These are phyloP conservation scores for Pelagia noctiluca DNA, from an alignment of 30 jellyfish, hydroid and myxozoan genomes.

Conservation along the genomic window DNA sequence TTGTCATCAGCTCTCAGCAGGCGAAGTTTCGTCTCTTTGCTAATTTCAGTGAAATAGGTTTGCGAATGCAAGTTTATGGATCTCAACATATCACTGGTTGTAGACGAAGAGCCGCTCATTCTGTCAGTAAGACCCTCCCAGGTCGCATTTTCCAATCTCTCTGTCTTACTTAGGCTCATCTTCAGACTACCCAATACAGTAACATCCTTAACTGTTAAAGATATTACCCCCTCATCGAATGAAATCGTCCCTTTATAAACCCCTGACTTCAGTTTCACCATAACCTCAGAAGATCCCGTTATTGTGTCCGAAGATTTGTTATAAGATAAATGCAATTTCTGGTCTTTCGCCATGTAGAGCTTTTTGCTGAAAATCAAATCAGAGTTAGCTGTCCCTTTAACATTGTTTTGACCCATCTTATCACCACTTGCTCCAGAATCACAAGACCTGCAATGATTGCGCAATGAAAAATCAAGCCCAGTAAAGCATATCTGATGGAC, in stretches of 20 bases:
- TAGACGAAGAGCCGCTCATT: not conserved
- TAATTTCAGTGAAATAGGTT: not conserved
- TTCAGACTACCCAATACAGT: not conserved
- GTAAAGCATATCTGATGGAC: slow-evolving; percentile 36
- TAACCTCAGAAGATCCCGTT: not conserved
- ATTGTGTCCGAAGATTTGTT: not conserved
- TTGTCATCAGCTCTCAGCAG: not conserved
- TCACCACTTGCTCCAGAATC: not conserved
- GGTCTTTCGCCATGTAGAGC: not conserved
- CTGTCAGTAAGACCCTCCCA: not conserved
- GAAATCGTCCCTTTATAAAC: not conserved
- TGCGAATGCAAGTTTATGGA: not conserved
- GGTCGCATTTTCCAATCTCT: not conserved
- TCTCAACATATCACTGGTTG: not conserved
- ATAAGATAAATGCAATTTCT: not conserved
- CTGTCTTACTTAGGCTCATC: not conserved
- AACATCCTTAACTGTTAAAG: not conserved
- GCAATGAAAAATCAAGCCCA: not conserved
- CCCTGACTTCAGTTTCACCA: not conserved
- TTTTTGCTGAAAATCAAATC: not conserved
- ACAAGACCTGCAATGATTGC: not conserved
- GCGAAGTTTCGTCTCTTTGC: not conserved
- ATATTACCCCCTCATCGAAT: not conserved
- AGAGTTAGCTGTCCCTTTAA: not conserved
- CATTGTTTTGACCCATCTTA: not conserved